Percentiles rank a stretch among this genome's conserved stretches.
These are phyloP conservation scores for Tetraneura akinire DNA, from an alignment of 1,140 invertebrate species.

Conservation along the genomic window DNA sequence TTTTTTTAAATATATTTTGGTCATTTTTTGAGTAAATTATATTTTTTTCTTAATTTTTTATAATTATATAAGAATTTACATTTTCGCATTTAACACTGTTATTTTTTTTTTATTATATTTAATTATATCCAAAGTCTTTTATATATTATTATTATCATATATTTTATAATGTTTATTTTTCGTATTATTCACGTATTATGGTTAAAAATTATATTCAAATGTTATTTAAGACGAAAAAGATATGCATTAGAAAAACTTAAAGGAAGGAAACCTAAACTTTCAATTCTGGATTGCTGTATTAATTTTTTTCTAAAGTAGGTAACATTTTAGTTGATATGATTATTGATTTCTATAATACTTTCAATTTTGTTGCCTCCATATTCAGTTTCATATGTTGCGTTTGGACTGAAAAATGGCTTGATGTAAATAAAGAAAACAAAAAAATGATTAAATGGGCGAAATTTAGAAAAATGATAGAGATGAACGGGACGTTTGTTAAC, in stretches of 20 bases:
- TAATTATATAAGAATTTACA: too few relatives aligned
- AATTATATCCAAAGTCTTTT: too few relatives aligned
- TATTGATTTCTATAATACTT: not conserved
- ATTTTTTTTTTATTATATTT: too few relatives aligned
- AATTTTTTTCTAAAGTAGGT: slow-evolving; percentile 2
- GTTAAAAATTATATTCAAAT: slow-evolving; percentile 36
- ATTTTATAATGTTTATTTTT: not conserved
- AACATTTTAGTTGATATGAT: not conserved
- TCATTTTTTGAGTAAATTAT: too few relatives aligned
- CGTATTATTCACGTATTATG: slow-evolving; percentile 9
- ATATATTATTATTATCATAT: not conserved
- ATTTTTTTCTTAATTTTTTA: too few relatives aligned
- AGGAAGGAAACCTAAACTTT: not conserved
- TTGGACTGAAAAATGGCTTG: slow-evolving; percentile 12
- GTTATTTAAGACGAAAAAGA: slow-evolving; percentile 35
- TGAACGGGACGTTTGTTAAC: slow-evolving; percentile 5
- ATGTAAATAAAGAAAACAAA: slow-evolving; percentile 4
- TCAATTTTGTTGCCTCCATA: not conserved
- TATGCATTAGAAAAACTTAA: slow-evolving; percentile 28
- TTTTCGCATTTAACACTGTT: too few relatives aligned
- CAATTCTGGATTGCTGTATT: not conserved
- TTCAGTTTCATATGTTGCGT: slow-evolving; percentile 23
- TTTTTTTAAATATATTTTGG: too few relatives aligned
- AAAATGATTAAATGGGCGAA: not conserved
- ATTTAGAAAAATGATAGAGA: slow-evolving; percentile 7